Conservation (phyloP, 1,140 invertebrate genomes). For the Globodera ellingtonae region DNA sequence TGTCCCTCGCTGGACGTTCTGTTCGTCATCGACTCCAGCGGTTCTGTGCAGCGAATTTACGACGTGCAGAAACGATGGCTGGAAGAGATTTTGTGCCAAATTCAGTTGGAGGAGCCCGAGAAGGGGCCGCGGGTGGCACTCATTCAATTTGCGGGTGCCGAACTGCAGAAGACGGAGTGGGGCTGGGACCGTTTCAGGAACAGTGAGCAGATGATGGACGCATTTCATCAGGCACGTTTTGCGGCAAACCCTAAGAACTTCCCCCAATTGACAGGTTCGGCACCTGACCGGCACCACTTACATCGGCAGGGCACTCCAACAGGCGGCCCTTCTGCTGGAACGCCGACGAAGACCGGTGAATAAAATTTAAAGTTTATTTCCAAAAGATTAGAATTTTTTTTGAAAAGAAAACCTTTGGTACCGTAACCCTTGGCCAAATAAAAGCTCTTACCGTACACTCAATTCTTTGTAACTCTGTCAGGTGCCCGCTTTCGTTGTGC, state of each 20-base stretch:
- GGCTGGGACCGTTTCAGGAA: constrained; percentile 49
- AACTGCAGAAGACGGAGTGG: constrained; percentile 60
- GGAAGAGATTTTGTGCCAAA: constrained; percentile 42
- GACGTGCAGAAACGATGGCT: constrained; percentile 57
- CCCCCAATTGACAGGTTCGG: constrained; percentile 36
- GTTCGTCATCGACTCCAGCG: constrained; percentile 50
- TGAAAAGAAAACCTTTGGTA: too few species aligned
- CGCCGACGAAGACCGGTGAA: constrained; percentile 34
- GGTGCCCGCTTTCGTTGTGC: constrained; percentile 53
- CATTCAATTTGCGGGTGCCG: constrained; percentile 55
- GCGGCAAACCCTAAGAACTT: constrained; percentile 14
- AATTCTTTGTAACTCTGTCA: constrained; percentile 8
- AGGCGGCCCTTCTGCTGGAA: constrained; percentile 47
- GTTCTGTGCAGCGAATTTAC: constrained; percentile 55
- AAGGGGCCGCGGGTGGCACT: constrained; percentile 56
- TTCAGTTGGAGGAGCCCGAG: constrained; percentile 38
- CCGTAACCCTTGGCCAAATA: background rate
- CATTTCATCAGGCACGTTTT: constrained; percentile 41
- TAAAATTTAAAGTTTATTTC: background rate
- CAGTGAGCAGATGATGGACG: constrained; percentile 51
- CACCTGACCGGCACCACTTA: constrained; percentile 57
- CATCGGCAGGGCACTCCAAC: constrained; percentile 55
- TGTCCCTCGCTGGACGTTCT: background rate
- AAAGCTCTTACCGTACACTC: background rate
- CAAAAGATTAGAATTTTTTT: background rate